phyloP scores from a whole-genome alignment of 2,888 invertebrate genomes.

The Sclerodermus sp. region DNA sequence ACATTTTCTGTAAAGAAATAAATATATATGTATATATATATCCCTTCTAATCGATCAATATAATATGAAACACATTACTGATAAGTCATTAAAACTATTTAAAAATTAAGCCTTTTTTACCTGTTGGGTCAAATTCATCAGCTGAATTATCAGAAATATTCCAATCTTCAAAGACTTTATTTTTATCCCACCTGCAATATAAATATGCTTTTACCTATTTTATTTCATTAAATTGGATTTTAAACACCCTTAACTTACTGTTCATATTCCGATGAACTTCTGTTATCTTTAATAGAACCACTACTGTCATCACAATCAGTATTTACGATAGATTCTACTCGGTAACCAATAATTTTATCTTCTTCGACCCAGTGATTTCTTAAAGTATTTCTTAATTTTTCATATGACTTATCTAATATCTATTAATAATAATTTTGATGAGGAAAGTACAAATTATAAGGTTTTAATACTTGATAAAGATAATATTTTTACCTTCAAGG shows the following conservation, averaged over 20 bases:
- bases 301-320: not conserved
- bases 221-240: not conserved
- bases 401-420: constrained; percentile 24
- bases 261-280: not conserved
- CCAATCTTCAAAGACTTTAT: constrained; percentile 20
- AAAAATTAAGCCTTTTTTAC: constrained; percentile 19
- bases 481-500: constrained; percentile 28
- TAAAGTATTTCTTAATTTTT: constrained; percentile 23
- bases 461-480: not conserved
- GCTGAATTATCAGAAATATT: constrained; percentile 37
- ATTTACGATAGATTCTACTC: not conserved
- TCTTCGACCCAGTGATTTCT: constrained; percentile 34
- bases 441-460: not conserved
- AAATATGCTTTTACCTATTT: not conserved
- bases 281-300: not conserved
- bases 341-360: not conserved
- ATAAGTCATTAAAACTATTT: not conserved
- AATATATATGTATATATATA: too few species aligned
- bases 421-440: constrained; percentile 23
- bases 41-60: too few species aligned
- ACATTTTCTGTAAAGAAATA: not conserved
- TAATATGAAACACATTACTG: too few species aligned
- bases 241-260: not conserved
- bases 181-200: not conserved
- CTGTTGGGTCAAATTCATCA: constrained; percentile 35